Base-by-base conservation (phyloP, 1,140 invertebrate genomes). In the Gyrodactylus bullatarudis region DNA sequence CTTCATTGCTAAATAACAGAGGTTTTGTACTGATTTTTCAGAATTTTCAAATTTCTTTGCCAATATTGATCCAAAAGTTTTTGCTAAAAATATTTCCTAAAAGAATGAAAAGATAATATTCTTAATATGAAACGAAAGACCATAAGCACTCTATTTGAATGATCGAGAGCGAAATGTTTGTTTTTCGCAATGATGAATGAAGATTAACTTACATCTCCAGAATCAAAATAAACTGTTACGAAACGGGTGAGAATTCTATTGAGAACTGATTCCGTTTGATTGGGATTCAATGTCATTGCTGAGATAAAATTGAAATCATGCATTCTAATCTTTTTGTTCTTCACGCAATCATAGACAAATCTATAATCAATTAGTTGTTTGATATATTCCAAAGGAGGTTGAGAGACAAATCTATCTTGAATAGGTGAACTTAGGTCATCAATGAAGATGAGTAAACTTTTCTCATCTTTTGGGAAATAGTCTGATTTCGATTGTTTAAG, bases 351-450 rank as follows among this genome's bases (percentile, higher is more conserved):
- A 77, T 87, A 89, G 88, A 88, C 90, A 80, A 89, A 89, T 23
- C 86, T 86, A 78, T 89, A 89, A 80, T 88, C 87, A 26, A 89
- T 82, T 87, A 87, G 89, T 76, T 89, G 85, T n/a, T 86, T 82
- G 74, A 90, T 84, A 23, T 90, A 79, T 79, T 91, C 88, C 1
- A 91, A 78, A 0, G 88, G 87, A 20, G 88, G 87, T 77, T 89
- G 88, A 0, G 87, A 87, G 0, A 88, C 88, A 78, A 87, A 90
- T 2, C 83, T 84, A 76, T 90, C 88, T 76, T 88, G 87, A n/a
- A 85, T 85, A 0, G 88, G 88, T 87, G 89, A 89, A 79, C 90
- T 90, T 76, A 90, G 86, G 78, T 91, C 88, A 79, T 91, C 88
- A 84, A 90, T 85, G 78, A 89, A 89, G 0, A 85, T 85, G 69